Base-by-base conservation (phyloP, 2,113 vertebrate species). In the Gasterosteus aculeatus region DNA sequence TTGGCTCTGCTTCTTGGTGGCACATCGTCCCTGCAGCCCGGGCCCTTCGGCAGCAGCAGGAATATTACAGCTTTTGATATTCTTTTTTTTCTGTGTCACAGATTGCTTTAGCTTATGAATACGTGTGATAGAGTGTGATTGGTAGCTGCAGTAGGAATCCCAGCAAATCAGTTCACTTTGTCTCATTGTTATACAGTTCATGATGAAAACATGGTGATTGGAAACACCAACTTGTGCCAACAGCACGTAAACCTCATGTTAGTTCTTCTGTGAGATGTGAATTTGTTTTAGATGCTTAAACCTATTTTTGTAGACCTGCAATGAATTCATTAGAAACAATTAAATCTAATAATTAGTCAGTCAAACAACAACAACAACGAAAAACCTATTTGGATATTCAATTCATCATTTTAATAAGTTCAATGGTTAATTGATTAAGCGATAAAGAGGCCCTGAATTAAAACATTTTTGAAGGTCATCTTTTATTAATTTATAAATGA, bases 41-140 rank as follows among this genome's bases (percentile, higher is more conserved):
- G 63, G n/a, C 54, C 51, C 85, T 70, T 81, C 89, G 81, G 74
- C 87, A 59, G 78, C 60, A 64, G 51, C 56, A 61, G 61, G 81
- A 78, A 83, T 82, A 82, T 86, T 72, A 73, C 69, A 72, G 66
- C 67, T 59, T 72, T 80, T 75, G 51, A 82, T 85, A 83, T 72
- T 67, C 47, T 64, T 78, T 72, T 53, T 26, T 42, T 53, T 69
- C 22, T 83, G 49, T 63, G 39, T 47, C 41, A 42, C 69, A 68
- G 73, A 73, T 78, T 71, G 54, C 62, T 60, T 67, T 39, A 53
- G n/a, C n/a, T 42, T 75, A 77, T 47, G 75, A 82, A 75, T 60
- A 41, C 54, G 65, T 54, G 2, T 76, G 67, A 82, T 80, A 72
- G 69, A 77, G 79, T n/a, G n/a, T n/a, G n/a, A n/a, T 75, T 75